phyloP scores from a whole-genome alignment of 2,113 vertebrate species.

The Nothobranchius furzeri region DNA sequence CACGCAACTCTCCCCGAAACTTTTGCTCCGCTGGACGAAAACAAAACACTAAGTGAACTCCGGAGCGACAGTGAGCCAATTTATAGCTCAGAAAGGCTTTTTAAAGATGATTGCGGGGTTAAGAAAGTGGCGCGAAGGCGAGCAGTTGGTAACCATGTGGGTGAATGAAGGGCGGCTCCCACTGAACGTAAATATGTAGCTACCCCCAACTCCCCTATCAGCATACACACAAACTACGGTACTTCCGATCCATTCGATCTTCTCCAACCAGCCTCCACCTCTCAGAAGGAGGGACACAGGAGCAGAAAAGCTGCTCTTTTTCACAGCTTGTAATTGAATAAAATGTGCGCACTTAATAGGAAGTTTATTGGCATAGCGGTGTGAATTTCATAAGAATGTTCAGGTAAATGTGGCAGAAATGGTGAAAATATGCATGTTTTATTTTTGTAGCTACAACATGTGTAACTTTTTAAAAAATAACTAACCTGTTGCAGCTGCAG shows the following conservation, averaged over 20 bases:
- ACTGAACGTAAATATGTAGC: conserved; percentile 97
- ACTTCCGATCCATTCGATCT: conserved; percentile 85
- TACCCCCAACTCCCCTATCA: conserved; percentile 92
- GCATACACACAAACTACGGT: conserved; percentile 92
- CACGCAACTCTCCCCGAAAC: conserved; percentile 68
- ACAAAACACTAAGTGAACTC: conserved; percentile 23
- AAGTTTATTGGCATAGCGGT: no score
- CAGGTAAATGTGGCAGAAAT: no score
- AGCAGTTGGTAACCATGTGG: conserved; percentile 90
- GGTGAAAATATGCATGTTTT: no score
- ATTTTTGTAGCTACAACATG: no score
- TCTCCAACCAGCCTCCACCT: conserved; percentile 67
- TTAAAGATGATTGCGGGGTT: conserved; percentile 63
- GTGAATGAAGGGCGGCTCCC: conserved; percentile 99
- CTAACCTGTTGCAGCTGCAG: no score
- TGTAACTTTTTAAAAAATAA: no score
- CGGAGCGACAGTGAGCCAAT: conserved; percentile 17
- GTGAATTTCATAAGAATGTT: no score
- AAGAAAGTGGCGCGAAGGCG: conserved; percentile 91
- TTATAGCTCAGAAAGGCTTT: conserved; percentile 29
- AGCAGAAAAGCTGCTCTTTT: neutral
- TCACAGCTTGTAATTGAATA: conserved; percentile 4
- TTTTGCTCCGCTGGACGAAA: conserved; percentile 53
- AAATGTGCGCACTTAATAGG: conserved; percentile 1
- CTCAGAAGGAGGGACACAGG: conserved; percentile 50